A percentile compares a stretch with the other conserved stretches of the same genome.
Evolutionary conservation across 1,140 invertebrate genomes (phyloP).

Genomic region (Eupeodes corollae): DNA sequence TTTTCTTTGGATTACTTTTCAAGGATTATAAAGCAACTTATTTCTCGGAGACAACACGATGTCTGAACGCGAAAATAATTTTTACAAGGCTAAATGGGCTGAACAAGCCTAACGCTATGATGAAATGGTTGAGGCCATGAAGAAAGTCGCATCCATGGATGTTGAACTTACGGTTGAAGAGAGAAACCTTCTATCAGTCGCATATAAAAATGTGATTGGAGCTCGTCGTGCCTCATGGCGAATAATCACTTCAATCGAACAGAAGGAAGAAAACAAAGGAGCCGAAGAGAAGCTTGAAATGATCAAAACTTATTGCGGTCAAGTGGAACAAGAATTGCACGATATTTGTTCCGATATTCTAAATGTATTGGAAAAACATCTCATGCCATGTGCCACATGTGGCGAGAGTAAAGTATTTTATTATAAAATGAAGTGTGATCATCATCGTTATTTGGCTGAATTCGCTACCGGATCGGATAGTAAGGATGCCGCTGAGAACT

Average conservation of each 20-base stretch:
- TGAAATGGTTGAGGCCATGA: slow-evolving; percentile 95
- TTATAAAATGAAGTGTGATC: slow-evolving; percentile 97
- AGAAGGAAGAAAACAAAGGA: slow-evolving; percentile 66
- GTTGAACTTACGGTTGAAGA: slow-evolving; percentile 90
- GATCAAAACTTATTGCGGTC: slow-evolving; percentile 85
- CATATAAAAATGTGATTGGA: slow-evolving; percentile 99
- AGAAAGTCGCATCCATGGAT: slow-evolving; percentile 89
- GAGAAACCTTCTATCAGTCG: slow-evolving; percentile 90
- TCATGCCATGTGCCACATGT: slow-evolving; percentile 81
- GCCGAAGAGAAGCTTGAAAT: slow-evolving; percentile 83
- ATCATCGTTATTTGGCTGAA: slow-evolving; percentile 93
- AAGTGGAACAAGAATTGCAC: slow-evolving; percentile 91
- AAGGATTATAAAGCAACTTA: no score
- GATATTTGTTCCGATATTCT: slow-evolving; percentile 96
- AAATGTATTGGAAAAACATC: slow-evolving; percentile 81
- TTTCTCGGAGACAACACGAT: slow-evolving; percentile 44
- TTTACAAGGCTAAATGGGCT: slow-evolving; percentile 91
- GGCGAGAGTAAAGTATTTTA: slow-evolving; percentile 97
- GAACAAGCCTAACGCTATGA: slow-evolving; percentile 94
- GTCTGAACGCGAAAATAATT: slow-evolving; percentile 90
- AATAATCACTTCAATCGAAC: slow-evolving; percentile 94
- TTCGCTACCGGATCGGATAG: slow-evolving; percentile 90
- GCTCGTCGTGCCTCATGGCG: slow-evolving; percentile 92
- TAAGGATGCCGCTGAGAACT: slow-evolving; percentile 91
- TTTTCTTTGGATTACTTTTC: no score